Evolutionary conservation across 2,888 invertebrate genomes (phyloP), one percentile per base, ranked within the genome.

Genomic region (Ptilodon capucinus): DNA sequence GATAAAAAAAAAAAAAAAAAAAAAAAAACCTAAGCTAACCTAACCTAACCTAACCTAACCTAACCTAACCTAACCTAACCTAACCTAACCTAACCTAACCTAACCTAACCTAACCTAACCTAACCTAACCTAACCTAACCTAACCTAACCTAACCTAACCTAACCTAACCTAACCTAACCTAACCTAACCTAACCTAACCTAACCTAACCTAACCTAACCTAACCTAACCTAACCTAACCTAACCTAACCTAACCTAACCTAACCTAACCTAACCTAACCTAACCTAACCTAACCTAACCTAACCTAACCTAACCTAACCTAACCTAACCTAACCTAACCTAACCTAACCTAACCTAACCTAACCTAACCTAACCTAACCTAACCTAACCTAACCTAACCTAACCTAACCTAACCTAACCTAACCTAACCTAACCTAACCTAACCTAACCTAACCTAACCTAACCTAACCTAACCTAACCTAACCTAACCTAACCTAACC

Each of bases 121-220:
- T 51, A 51, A 51, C 51, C 51, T 51, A 51, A 51, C 51, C 51
- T 51, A 52, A 48, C 48, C 52, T 48, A 52, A 52, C 52, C 52
- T 52, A 52, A 52, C 52, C 48, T 52, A 52, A 51, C 51, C 51
- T 51, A 51, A 51, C 51, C 51, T 51, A 51, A 51, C 51, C 51
- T 51, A 51, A 51, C 51, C 51, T 51, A 51, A 51, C 51, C 51
- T 51, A 51, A 50, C 50, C 50, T 50, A 50, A 46, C 51, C 51
- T 46, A 51, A 50, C 50, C 50, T 50, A 50, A 50, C 50, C 50
- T 50, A 50, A 50, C 50, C 50, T 50, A 50, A 42, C 48, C 49
- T 51, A 51, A 51, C 51, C 51, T 51, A 51, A 51, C 51, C 51
- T 51, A 51, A 51, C 51, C 51, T 51, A 51, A 51, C 51, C 51